Conservation (phyloP, 2,113 vertebrate species). For the Leucosticte australis region DNA sequence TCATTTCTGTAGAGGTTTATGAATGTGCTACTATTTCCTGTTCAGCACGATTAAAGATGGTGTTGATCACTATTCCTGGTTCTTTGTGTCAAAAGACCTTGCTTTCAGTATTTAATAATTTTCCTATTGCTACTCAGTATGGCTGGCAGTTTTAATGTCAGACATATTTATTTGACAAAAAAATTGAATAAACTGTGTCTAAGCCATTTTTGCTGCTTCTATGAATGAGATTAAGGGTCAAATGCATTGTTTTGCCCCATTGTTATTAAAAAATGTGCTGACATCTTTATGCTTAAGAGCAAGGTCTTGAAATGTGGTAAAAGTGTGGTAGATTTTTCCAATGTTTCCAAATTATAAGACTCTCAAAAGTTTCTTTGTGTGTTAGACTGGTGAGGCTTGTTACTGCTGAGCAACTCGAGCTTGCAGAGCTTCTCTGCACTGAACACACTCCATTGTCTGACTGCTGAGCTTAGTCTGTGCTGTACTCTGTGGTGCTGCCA, state of each 20-base stretch:
- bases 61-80: not conserved
- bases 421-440: not conserved
- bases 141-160: not conserved
- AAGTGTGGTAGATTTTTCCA: not conserved
- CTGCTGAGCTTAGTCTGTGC: not conserved
- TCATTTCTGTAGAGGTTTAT: not conserved
- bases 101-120: constrained; percentile 11
- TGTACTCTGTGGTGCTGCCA: not conserved
- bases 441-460: not conserved
- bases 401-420: not conserved
- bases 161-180: not conserved
- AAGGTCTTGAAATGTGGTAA: constrained; percentile 40
- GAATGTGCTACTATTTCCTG: not conserved
- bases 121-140: not conserved
- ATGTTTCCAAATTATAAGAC: not conserved
- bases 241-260: constrained; percentile 23
- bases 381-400: not conserved
- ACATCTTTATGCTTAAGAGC: not conserved
- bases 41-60: not conserved
- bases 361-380: not conserved
- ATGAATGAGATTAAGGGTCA: not conserved
- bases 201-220: not conserved
- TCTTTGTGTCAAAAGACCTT: not conserved
- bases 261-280: constrained; percentile 28
- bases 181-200: not conserved